A percentile compares a stretch with the other conserved stretches of the same genome.
These are phyloP conservation scores for Neodiprion fabricii DNA, from an alignment of 1,140 invertebrate genomes.

Conservation along the genomic window DNA sequence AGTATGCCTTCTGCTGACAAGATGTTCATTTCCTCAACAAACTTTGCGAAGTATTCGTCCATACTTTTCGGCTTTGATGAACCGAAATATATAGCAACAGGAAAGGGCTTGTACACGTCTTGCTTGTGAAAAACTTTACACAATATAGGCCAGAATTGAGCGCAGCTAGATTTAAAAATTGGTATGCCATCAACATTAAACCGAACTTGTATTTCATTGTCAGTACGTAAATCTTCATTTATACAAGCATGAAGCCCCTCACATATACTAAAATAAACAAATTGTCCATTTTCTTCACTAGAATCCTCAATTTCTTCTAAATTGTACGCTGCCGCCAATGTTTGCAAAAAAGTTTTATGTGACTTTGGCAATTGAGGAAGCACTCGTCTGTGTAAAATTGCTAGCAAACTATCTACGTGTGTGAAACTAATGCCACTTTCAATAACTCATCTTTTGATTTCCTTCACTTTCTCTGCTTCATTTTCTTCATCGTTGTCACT, in stretches of 20 bases:
- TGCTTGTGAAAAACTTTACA: conserved; percentile 22
- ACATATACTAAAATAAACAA: conserved; percentile 28
- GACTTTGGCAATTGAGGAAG: too few species aligned
- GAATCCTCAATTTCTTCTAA: too few species aligned
- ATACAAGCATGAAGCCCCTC: conserved; percentile 20
- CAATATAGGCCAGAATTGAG: conserved; percentile 32
- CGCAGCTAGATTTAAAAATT: conserved; percentile 22
- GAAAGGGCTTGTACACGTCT: conserved; percentile 27
- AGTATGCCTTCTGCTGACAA: conserved; percentile 23
- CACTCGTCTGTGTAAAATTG: too few species aligned
- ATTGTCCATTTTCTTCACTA: neutral
- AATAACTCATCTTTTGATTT: too few species aligned
- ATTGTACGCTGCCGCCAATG: too few species aligned
- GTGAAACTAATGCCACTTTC: too few species aligned
- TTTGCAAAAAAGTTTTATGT: too few species aligned
- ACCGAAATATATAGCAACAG: conserved; percentile 28
- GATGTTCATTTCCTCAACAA: conserved; percentile 28
- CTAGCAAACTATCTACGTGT: too few species aligned
- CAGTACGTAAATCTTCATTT: conserved; percentile 19
- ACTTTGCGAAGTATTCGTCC: conserved; percentile 23
- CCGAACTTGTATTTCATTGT: conserved; percentile 15
- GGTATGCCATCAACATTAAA: conserved; percentile 32
- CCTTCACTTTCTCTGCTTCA: too few species aligned
- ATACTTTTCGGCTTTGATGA: conserved; percentile 25
- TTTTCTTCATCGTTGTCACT: too few species aligned